Percentiles rank a stretch among this genome's conserved stretches.
Evolutionary conservation across 1,140 invertebrate genomes (phyloP).

Genomic region (Akabosia matsudoensis): DNA sequence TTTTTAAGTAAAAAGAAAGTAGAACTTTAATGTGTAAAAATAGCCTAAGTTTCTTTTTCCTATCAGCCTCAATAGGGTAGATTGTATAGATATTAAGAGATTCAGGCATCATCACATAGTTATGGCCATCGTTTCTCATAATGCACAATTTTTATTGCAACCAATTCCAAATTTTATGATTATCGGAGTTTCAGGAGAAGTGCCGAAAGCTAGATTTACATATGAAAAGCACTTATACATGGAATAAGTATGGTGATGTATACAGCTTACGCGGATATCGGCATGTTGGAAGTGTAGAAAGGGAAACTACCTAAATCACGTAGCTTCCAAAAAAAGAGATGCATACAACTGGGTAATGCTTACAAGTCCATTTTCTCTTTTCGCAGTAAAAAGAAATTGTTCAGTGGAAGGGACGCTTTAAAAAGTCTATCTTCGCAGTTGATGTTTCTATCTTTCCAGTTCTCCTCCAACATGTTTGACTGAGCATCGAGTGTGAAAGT

Average conservation of each 20-base stretch:
- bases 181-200: constrained; percentile 1
- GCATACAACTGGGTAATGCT: no score
- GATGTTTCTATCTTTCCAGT: no score
- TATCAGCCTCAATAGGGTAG: background rate
- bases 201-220: constrained; percentile 13
- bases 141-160: constrained; percentile 19
- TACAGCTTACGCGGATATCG: background rate
- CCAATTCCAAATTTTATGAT: constrained; percentile 24
- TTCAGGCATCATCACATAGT: background rate
- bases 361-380: no score
- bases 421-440: no score
- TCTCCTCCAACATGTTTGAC: no score
- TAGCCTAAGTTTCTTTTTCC: background rate
- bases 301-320: no score
- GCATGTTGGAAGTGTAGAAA: background rate
- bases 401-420: no score
- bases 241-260: background rate
- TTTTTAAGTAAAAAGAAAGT: no score
- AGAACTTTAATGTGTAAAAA: background rate
- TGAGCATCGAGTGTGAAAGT: no score
- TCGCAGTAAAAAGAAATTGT: no score
- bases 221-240: background rate
- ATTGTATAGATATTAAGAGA: no score
- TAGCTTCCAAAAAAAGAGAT: background rate
- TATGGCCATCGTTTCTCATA: background rate